Evolutionary conservation across 2,888 invertebrate genomes (phyloP).

Genomic region (Hemaris fuciformis): DNA sequence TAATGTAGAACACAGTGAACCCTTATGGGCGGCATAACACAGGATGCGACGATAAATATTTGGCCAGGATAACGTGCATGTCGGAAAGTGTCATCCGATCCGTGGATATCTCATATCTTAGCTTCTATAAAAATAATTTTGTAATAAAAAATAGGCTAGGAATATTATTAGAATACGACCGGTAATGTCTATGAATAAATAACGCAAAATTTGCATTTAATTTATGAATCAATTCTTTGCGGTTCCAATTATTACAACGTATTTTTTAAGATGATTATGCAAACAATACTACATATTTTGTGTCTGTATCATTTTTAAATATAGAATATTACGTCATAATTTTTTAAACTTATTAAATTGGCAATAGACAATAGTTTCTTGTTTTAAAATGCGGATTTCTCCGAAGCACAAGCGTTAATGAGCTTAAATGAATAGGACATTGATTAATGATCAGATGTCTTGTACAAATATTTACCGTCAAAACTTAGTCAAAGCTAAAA

Average conservation of each 20-base stretch:
- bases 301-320: not conserved
- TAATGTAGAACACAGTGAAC: not conserved
- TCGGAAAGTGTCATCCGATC: not conserved
- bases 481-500: slow-evolving; percentile 13
- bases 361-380: not conserved
- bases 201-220: not conserved
- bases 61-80: not conserved
- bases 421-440: slow-evolving; percentile 20
- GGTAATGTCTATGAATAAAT: not conserved
- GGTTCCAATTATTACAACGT: not conserved
- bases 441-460: slow-evolving; percentile 21
- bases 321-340: not conserved
- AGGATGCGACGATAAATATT: not conserved
- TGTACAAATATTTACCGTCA: slow-evolving; percentile 27
- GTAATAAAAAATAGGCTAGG: not conserved
- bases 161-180: not conserved
- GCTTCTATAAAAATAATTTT: not conserved
- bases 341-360: not conserved
- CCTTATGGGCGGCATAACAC: not conserved
- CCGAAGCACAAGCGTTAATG: slow-evolving; percentile 19
- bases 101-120: not conserved
- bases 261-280: not conserved
- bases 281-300: not conserved
- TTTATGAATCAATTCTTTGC: not conserved
- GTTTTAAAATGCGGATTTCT: not conserved